These are phyloP conservation scores for Hypotaenidia okinawae DNA, from an alignment of 2,797 vertebrate genomes.

Conservation along the genomic window DNA sequence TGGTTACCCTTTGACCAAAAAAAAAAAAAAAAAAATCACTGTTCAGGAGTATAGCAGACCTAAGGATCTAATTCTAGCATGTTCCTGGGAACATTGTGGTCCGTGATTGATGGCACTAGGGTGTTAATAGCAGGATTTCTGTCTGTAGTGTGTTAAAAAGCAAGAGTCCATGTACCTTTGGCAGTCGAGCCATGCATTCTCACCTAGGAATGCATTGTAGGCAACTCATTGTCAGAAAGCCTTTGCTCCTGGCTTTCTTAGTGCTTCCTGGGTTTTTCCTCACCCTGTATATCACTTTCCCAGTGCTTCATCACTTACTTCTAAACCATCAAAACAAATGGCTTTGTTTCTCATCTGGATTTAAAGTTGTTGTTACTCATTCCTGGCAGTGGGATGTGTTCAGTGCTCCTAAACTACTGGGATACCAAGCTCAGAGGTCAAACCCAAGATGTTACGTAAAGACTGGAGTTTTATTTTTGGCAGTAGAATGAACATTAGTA, in stretches of 20 bases:
- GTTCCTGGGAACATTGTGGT: background rate
- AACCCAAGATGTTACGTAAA: background rate
- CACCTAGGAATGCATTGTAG: background rate
- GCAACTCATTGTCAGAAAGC: background rate
- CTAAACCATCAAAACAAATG: background rate
- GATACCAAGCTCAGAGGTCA: background rate
- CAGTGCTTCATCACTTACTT: background rate
- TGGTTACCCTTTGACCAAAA: background rate
- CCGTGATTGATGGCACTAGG: background rate
- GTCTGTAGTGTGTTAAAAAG: background rate
- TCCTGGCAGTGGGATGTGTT: background rate
- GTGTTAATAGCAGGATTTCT: background rate
- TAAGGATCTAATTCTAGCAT: background rate
- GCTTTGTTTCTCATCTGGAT: background rate
- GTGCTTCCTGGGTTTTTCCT: background rate
- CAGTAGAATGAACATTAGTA: background rate
- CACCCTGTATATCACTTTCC: background rate
- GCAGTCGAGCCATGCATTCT: background rate
- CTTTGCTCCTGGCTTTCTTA: background rate
- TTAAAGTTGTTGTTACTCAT: background rate
- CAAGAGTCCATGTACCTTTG: background rate
- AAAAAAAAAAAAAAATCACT: background rate
- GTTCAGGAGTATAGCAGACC: background rate
- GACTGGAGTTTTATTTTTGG: slow-evolving; percentile 22
- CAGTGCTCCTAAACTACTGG: background rate